Conservation (phyloP, 1,140 invertebrate species). For the Nasonia vitripennis region DNA sequence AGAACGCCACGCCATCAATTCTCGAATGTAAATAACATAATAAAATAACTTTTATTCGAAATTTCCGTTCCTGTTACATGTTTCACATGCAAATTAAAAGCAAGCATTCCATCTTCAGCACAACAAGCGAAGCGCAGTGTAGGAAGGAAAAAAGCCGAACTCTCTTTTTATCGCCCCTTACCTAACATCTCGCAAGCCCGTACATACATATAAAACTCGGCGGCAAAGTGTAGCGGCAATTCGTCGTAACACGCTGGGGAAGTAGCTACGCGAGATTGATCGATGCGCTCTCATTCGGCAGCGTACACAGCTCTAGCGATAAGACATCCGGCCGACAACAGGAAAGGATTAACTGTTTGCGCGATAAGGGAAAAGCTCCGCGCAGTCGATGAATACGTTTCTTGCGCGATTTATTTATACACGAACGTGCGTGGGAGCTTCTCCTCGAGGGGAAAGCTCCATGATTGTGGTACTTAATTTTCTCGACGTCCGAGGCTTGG, state of each 20-base stretch:
- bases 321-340: conserved; percentile 8
- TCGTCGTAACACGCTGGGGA: neutral
- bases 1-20: too few species aligned
- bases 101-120: neutral
- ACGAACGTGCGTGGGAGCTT: too few species aligned
- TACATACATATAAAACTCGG: neutral
- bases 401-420: neutral
- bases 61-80: neutral
- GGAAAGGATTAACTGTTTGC: conserved; percentile 6
- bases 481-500: too few species aligned
- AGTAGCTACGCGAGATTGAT: conserved; percentile 5
- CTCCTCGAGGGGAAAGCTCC: too few species aligned
- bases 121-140: too few species aligned
- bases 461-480: too few species aligned
- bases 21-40: neutral
- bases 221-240: neutral
- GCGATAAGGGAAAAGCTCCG: neutral
- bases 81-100: neutral
- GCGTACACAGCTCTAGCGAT: neutral
- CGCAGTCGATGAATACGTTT: neutral
- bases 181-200: too few species aligned
- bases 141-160: too few species aligned
- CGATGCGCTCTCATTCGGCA: neutral
- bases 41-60: neutral
- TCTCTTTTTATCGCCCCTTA: too few species aligned